Evolutionary conservation across 2,797 vertebrate genomes (phyloP).

Genomic region (Trachops cirrhosus): DNA sequence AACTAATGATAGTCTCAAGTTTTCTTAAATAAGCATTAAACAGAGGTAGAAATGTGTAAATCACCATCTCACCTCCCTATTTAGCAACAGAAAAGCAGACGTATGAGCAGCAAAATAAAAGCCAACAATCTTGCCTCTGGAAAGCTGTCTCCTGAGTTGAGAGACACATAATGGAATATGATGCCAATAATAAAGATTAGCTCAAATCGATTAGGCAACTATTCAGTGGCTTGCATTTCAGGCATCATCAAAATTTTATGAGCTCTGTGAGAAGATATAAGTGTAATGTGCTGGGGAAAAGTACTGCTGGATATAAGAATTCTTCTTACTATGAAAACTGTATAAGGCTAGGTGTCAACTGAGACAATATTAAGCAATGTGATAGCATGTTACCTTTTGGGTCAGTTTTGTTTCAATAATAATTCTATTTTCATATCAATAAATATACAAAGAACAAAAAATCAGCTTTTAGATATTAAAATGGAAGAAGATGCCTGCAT

Average conservation of each 20-base stretch:
- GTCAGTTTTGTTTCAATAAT: constrained; percentile 21
- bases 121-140: neutral
- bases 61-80: neutral
- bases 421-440: constrained; percentile 1
- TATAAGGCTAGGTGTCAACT: neutral
- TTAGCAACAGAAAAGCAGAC: neutral
- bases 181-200: constrained; percentile 53
- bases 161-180: constrained; percentile 39
- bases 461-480: neutral
- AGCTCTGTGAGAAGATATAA: constrained; percentile 16
- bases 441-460: constrained; percentile 32
- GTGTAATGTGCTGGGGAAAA: neutral
- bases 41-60: neutral
- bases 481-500: neutral
- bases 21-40: constrained; percentile 11
- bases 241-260: constrained; percentile 72
- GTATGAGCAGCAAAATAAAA: neutral
- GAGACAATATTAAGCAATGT: neutral
- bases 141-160: neutral
- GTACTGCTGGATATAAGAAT: neutral
- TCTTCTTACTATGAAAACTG: neutral
- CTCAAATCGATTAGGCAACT: constrained; percentile 49
- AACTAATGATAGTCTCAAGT: neutral
- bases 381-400: neutral
- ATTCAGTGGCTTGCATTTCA: constrained; percentile 45